These are phyloP conservation scores for Coracias cyanogaster DNA, from an alignment of 2,797 vertebrate genomes.

Conservation along the genomic window DNA sequence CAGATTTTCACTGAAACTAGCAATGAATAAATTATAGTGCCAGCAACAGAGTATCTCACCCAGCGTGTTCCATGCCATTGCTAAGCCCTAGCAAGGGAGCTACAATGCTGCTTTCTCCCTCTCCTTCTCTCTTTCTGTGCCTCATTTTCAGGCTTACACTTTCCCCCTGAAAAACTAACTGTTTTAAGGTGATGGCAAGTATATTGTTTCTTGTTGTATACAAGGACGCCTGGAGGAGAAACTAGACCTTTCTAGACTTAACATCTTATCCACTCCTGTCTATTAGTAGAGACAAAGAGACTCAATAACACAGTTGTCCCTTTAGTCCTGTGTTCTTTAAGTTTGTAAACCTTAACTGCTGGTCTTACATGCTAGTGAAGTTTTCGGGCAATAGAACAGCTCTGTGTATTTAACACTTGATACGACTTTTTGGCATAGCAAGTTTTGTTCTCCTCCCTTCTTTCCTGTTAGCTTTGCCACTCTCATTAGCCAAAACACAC, in stretches of 20 bases:
- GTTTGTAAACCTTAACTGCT: not conserved
- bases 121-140: not conserved
- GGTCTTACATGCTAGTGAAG: not conserved
- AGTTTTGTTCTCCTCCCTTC: not conserved
- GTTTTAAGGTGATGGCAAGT: not conserved
- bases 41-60: not conserved
- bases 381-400: not conserved
- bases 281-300: not conserved
- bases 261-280: not conserved
- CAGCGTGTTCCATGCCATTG: not conserved
- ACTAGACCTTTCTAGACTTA: not conserved
- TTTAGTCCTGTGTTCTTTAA: not conserved
- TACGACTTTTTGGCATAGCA: not conserved
- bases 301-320: not conserved
- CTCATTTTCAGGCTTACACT: not conserved
- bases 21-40: not conserved
- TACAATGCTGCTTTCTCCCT: not conserved
- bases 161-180: not conserved
- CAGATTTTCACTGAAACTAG: not conserved
- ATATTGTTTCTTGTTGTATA: not conserved
- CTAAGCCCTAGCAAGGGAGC: not conserved
- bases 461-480: not conserved
- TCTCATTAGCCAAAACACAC: not conserved
- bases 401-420: not conserved
- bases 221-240: not conserved